Conservation (phyloP, 2,888 invertebrate species). For the Callyntrura sp. region DNA sequence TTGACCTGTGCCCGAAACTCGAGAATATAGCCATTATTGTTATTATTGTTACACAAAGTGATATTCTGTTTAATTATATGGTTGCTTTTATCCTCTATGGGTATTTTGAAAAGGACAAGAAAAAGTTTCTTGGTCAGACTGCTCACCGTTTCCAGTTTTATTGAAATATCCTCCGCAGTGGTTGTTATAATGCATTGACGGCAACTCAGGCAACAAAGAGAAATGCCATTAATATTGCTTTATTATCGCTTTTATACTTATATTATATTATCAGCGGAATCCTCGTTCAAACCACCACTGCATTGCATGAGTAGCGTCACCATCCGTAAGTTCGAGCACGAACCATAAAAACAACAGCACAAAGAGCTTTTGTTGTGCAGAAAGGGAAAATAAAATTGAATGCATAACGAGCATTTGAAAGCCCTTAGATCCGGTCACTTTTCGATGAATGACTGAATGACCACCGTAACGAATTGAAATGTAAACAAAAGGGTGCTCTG, state of each 20-base stretch:
- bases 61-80: not conserved
- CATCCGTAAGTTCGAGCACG: too few species aligned
- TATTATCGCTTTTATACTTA: conserved; percentile 40
- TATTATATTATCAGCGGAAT: not conserved
- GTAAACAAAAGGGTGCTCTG: conserved; percentile 81
- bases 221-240: conserved; percentile 43
- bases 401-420: conserved; percentile 74
- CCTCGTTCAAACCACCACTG: not conserved
- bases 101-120: not conserved
- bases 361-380: conserved; percentile 66
- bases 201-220: not conserved
- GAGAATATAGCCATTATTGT: conserved; percentile 46
- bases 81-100: conserved; percentile 21
- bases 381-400: conserved; percentile 57
- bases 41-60: not conserved
- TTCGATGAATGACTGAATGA: conserved; percentile 83
- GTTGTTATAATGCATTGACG: not conserved
- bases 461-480: conserved; percentile 82
- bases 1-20: conserved; percentile 65
- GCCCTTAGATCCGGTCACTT: conserved; percentile 83
- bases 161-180: conserved; percentile 4
- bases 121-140: not conserved
- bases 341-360: conserved; percentile 60
- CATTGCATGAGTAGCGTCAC: conserved; percentile 32
- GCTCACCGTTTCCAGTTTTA: not conserved